phyloP scores from a whole-genome alignment of 2,113 vertebrate species.

The Leptosomus discolor region DNA sequence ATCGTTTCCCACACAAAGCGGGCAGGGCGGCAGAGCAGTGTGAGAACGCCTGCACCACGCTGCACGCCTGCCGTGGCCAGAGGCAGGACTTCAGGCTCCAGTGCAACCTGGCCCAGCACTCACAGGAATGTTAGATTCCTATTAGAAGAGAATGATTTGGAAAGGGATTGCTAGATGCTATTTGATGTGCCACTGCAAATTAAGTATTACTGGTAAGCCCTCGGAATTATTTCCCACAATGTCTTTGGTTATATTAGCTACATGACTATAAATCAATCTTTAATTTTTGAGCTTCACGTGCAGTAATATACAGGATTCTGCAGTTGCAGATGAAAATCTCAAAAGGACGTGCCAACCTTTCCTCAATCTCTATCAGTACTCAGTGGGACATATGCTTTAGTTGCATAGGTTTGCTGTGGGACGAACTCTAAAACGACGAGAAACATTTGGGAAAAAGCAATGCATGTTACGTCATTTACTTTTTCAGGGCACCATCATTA shows the following conservation, averaged over 20 bases:
- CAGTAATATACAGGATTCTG: background rate
- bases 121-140: background rate
- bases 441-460: background rate
- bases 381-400: background rate
- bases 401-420: background rate
- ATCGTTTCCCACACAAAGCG: no score
- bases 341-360: background rate
- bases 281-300: background rate
- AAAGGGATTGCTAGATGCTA: background rate
- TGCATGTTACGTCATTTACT: background rate
- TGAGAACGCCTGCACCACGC: background rate
- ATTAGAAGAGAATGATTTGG: background rate
- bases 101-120: background rate
- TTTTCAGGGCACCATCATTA: background rate
- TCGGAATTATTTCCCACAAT: background rate
- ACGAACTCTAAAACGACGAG: background rate
- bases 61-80: background rate
- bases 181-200: background rate
- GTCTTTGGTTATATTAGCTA: background rate
- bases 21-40: background rate
- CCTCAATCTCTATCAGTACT: background rate
- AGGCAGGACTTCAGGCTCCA: background rate
- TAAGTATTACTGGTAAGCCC: background rate
- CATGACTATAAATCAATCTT: background rate
- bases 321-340: background rate